Evolutionary conservation across 2,888 invertebrate genomes (phyloP), one percentile per base, ranked within the genome.

Genomic region (Scaptomyza flava): DNA sequence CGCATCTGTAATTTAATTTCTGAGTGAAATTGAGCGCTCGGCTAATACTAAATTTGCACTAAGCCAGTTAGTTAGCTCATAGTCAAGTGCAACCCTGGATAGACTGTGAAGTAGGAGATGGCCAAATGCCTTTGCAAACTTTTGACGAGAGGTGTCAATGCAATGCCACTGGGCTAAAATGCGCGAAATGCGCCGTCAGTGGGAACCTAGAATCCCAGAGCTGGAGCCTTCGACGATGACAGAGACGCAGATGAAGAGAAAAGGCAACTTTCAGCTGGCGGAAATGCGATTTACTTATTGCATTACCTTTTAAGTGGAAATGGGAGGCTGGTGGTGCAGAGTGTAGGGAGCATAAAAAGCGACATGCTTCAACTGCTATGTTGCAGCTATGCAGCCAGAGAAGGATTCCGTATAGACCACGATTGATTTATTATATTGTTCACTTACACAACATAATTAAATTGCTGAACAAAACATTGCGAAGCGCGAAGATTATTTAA

Each of bases 31-130:
- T 82, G 82, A 82, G 82, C 89, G 77, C 82, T 86, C 74, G 77
- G 81, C 89, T 82, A 82, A 82, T 82, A 82, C 87, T 88, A 73
- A 86, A 88, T 82, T 82, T 83, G 74, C 89, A 68, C 73, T 88
- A 86, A 88, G 77, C 81, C 77, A 80, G 89, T 82, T 82, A 82
- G 81, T 62, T 68, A 76, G 80, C 51, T 51, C 30, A 17, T n/a
- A 42, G 33, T 52, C 36, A 54, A 61, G 43, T 64, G 75, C 56
- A 51, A 51, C 30, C 23, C 33, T 23, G 14, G 36, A 11, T 23
- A 11, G 36, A 47, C 20, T 48, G 20, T 9, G 4, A 6, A 31
- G 14, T 31, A 17, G 36, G 36, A 2, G n/a, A 14, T n/a, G n/a
- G 36, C 38, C 38, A 14, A 38, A 38, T 38, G 38, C 38, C 38